phyloP scores from a whole-genome alignment of 2,113 vertebrate genomes.

The Nansenia antarctica region DNA sequence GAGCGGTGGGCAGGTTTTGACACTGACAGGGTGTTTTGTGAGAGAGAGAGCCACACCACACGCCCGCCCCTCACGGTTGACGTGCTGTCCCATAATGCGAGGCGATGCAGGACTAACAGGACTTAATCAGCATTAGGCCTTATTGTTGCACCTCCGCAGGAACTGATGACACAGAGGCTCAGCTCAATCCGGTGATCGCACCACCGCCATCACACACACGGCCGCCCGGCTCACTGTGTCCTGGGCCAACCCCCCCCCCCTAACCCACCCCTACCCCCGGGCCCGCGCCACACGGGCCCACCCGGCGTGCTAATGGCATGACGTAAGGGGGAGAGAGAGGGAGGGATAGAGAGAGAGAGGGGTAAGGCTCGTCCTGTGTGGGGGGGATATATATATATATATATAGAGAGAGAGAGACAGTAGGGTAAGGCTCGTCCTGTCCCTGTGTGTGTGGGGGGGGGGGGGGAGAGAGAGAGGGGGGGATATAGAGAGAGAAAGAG shows the following conservation, averaged over 20 bases:
- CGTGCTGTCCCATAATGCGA: slow-evolving; percentile 50
- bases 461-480: background rate
- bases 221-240: slow-evolving; percentile 1
- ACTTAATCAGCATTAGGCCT: slow-evolving; percentile 56
- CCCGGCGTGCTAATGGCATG: slow-evolving; percentile 49
- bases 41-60: slow-evolving; percentile 27
- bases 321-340: slow-evolving; percentile 23
- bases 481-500: background rate
- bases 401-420: background rate
- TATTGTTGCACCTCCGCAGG: slow-evolving; percentile 60
- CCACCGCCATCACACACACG: slow-evolving; percentile 32
- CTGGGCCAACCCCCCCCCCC: slow-evolving; percentile 15
- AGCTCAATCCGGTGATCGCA: slow-evolving; percentile 12
- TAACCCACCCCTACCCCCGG: background rate
- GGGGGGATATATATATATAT: background rate
- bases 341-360: too few species aligned
- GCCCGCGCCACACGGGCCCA: slow-evolving; percentile 5
- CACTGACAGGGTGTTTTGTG: slow-evolving; percentile 17
- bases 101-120: slow-evolving; percentile 52
- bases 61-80: slow-evolving; percentile 36
- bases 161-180: slow-evolving; percentile 61
- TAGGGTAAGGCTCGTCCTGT: too few species aligned
- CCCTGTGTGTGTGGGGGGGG: background rate
- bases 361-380: too few species aligned
- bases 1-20: background rate